Evolutionary conservation across 2,888 invertebrate species (phyloP).

Genomic region (Chydorus sphaericus): DNA sequence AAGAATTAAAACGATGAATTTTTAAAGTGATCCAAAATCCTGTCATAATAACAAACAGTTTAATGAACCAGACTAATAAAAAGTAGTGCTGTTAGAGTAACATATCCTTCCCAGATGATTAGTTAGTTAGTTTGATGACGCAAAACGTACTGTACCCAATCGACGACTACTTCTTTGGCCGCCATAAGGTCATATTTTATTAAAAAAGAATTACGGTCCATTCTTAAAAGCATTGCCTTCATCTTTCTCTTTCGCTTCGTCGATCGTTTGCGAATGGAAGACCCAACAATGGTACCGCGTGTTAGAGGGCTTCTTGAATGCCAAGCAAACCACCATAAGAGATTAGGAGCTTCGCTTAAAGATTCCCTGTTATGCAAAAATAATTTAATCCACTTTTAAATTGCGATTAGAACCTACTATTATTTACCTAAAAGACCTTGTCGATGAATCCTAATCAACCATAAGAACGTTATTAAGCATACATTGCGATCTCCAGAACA

Average conservation of each 20-base stretch:
- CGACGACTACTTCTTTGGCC: neutral
- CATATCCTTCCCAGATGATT: neutral
- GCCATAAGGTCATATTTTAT: neutral
- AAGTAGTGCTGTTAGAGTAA: neutral
- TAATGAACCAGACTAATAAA: neutral
- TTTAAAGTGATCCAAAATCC: neutral
- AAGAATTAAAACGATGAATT: neutral
- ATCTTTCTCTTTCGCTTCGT: neutral
- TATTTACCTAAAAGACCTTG: conserved; percentile 28
- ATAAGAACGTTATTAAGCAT: neutral
- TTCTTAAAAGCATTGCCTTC: neutral
- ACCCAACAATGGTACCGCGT: conserved; percentile 1
- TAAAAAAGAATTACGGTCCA: neutral
- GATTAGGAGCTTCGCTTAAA: neutral
- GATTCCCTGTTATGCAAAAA: neutral
- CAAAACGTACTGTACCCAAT: conserved; percentile 5
- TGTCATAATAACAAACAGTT: neutral
- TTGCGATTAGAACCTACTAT: neutral
- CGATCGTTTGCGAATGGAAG: conserved; percentile 2
- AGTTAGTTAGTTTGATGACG: neutral
- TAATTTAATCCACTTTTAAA: neutral
- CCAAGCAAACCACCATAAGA: conserved; percentile 1
- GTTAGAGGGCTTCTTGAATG: conserved; percentile 7
- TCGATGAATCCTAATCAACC: conserved; percentile 27
- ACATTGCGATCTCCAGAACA: neutral